These are phyloP conservation scores for Ochotona princeps DNA, from an alignment of 2,113 vertebrate genomes.

Conservation along the genomic window DNA sequence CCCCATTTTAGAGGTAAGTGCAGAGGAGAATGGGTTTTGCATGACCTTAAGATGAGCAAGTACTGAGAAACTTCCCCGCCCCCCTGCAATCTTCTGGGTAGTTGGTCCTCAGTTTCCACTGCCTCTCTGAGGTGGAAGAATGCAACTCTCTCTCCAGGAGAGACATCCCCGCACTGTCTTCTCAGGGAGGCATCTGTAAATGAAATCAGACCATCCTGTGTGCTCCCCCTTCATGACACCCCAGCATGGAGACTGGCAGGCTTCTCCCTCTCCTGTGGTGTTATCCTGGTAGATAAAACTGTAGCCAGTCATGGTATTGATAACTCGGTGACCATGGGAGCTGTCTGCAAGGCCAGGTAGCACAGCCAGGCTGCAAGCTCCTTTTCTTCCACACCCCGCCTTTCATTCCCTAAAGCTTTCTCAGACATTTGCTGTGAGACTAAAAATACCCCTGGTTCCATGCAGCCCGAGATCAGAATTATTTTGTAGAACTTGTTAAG, in stretches of 20 bases:
- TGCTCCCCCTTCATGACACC: not conserved
- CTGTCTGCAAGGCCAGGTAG: not conserved
- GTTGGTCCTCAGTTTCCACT: not conserved
- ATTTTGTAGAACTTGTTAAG: slow-evolving; percentile 67
- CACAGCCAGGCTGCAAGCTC: not conserved
- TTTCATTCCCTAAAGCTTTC: not conserved
- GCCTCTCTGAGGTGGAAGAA: not conserved
- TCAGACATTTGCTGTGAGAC: slow-evolving; percentile 23
- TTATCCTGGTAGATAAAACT: not conserved
- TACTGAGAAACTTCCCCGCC: not conserved
- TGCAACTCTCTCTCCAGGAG: not conserved
- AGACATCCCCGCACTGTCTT: not conserved
- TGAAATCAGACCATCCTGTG: slow-evolving; percentile 17
- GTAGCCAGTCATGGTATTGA: not conserved
- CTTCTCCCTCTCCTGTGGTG: not conserved
- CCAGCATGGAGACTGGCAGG: not conserved
- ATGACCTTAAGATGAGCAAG: not conserved
- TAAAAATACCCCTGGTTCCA: slow-evolving; percentile 36
- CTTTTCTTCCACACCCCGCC: not conserved
- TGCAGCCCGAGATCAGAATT: slow-evolving; percentile 51
- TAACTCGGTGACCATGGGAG: not conserved
- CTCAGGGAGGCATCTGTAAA: slow-evolving; percentile 9
- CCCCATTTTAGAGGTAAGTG: not conserved
- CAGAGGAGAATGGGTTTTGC: not conserved
- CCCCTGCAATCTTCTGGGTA: not conserved